Evolutionary conservation across 1,140 invertebrate genomes (phyloP).

Genomic region (fruit fly (Drosophila melanogaster)): Release_6_plus_ISO1_MT NC_004354.4:9787001-9787500

Average conservation of each 20-base stretch:
- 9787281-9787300: constrained; percentile 58
- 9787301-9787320: constrained; percentile 43
- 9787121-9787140: constrained; percentile 61
- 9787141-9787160: constrained; percentile 67
- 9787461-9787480: background rate
- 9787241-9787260: constrained; percentile 76
- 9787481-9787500: background rate
- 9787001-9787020: constrained; percentile 73
- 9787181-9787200: background rate
- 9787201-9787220: background rate
- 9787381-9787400: constrained; percentile 70
- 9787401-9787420: constrained; percentile 67
- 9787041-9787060: constrained; percentile 5
- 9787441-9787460: constrained; percentile 28
- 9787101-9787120: constrained; percentile 1
- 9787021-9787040: constrained; percentile 41
- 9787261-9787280: constrained; percentile 81
- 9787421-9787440: constrained; percentile 44
- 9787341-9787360: constrained; percentile 1
- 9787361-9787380: constrained; percentile 40
- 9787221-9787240: constrained; percentile 20
- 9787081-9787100: background rate
- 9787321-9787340: constrained; percentile 2
- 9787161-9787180: constrained; percentile 8
- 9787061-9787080: no score